Base-by-base conservation (phyloP, 2,797 vertebrate species). In the Danio choprae region DNA sequence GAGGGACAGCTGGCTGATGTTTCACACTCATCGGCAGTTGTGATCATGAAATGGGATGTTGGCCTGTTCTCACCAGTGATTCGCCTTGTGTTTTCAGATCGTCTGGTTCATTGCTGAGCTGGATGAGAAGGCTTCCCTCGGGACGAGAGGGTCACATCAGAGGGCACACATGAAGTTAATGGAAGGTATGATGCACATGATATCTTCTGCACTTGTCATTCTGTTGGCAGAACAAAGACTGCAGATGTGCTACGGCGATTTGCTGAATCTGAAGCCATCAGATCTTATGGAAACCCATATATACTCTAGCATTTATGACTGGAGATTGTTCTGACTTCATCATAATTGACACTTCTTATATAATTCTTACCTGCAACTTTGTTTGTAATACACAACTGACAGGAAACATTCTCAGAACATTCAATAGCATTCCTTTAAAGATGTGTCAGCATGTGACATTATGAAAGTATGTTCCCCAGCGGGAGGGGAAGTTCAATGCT, bases 161-260 rank as follows among this genome's bases (percentile, higher is more conserved):
- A 92, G 91, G 90, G 89, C 91, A 91, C 86, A 86, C 77, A 70
- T 85, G 84, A 85, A 90, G 87, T 89, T 90, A 90, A 91, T 91
- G 88, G 89, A 92, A 91, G 88, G 89, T 86, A 86, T 69, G 64
- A 88, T 90, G 88, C 85, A 87, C 87, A 89, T 86, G 87, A 87
- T 91, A 90, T 84, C 86, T 89, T 92, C 92, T 93, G 87, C 90
- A 90, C 89, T n/a, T 93, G 90, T 92, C 91, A 90, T 87, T 91
- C 87, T 87, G 90, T 90, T 90, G 74, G 71, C 89, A 81, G 85
- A 86, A 89, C 89, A 90, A 88, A 90, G 88, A 89, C 89, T 89
- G 89, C 90, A 91, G 86, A 90, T 60, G 10, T 79, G 80, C 86
- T 85, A 77, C 56, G 83, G 86, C 89, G 87, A 79, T 80, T 86